These are phyloP conservation scores for Ellobius talpinus DNA, from an alignment of 2,113 vertebrate genomes.

Conservation along the genomic window DNA sequence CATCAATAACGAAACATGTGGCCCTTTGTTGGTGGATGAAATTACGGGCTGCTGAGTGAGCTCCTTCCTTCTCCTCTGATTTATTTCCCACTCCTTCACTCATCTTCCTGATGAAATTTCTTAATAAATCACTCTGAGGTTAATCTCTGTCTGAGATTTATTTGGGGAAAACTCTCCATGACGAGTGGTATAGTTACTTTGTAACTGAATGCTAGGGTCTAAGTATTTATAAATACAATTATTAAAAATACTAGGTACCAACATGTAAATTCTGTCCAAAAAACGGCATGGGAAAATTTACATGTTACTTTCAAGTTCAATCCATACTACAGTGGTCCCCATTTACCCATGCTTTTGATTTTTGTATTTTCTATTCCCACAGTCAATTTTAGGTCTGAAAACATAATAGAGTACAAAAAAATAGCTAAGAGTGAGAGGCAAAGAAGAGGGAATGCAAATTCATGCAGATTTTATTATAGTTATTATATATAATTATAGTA, in stretches of 20 bases:
- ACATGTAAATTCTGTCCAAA: neutral
- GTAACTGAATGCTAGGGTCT: neutral
- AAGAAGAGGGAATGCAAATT: too few species aligned
- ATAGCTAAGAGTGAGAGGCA: neutral
- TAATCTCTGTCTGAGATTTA: neutral
- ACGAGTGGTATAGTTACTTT: neutral
- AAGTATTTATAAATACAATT: slow-evolving; percentile 6
- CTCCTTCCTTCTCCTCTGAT: neutral
- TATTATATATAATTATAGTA: neutral
- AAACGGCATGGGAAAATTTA: neutral
- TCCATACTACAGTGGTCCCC: neutral
- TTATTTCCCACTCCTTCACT: neutral
- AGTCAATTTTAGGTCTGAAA: neutral
- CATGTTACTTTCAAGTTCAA: neutral
- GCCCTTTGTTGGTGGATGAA: neutral
- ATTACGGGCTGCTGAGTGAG: neutral
- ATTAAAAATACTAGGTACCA: neutral
- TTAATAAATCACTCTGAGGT: neutral
- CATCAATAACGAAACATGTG: neutral
- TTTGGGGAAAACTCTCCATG: neutral
- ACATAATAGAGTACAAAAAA: neutral
- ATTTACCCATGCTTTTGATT: neutral
- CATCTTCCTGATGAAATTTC: neutral
- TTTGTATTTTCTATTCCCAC: neutral
- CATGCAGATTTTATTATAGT: neutral